Conservation (phyloP, 1,140 invertebrate genomes). For the Antheraea pernyi region DNA sequence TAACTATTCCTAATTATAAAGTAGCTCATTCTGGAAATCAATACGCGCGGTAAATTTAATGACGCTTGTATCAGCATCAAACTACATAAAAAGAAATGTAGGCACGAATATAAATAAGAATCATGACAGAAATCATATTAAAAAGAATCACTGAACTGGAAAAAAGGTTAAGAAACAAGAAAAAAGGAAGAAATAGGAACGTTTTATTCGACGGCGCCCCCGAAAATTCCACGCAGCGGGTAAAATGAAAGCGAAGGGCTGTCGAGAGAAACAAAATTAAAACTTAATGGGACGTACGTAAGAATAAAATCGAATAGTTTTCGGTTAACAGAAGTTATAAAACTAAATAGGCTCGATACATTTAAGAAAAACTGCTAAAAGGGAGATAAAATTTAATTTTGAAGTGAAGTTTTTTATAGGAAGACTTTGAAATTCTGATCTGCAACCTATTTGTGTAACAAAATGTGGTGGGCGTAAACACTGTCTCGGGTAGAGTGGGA, state of each 20-base stretch:
- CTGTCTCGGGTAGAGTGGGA: too few species aligned
- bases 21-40: too few species aligned
- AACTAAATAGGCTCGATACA: not conserved
- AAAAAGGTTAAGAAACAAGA: not conserved
- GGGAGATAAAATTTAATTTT: not conserved
- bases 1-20: too few species aligned
- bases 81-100: not conserved
- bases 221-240: not conserved
- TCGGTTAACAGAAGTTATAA: not conserved
- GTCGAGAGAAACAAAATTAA: not conserved
- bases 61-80: not conserved
- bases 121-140: not conserved
- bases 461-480: too few species aligned
- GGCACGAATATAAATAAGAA: not conserved
- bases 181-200: not conserved
- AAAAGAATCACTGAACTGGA: not conserved
- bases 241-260: not conserved
- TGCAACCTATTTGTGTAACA: too few species aligned
- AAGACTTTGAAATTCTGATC: too few species aligned
- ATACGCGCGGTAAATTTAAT: too few species aligned
- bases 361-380: not conserved
- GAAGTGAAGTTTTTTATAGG: too few species aligned
- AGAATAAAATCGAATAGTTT: conserved; percentile 5
- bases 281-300: not conserved
- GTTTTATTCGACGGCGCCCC: not conserved